Evolutionary conservation across 64 coral and sea anemone species (phyloP), one percentile per base, ranked within the genome.

Genomic region (Pocillopora verrucosa): DNA sequence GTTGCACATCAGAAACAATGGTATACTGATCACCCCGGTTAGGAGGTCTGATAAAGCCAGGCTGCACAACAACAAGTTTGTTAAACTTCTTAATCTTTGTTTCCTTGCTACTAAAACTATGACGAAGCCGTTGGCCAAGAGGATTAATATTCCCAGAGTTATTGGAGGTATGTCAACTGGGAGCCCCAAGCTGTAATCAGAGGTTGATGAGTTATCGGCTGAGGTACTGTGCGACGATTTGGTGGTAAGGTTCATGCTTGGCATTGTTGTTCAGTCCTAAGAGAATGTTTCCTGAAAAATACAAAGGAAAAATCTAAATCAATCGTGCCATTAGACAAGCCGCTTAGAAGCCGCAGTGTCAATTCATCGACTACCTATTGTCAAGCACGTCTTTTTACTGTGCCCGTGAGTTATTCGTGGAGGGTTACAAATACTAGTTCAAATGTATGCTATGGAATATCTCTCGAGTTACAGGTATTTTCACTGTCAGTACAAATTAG

Each of bases 1-100:
- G 63, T 81, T 89, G 22, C 88, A 89, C 11, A 67, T 34, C 16
- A 89, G 64, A 12, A 58, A 73, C 37, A 89, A 62, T 16, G 88
- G 88, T 61, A 89, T 89, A 22, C 88, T 89, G 3, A 81, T 36
- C 37, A 80, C 12, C 24, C 88, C 88, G 13, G 88, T 80, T 25
- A 89, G 34, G 0, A 89, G 62, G 19, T 89, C 88, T 26, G 76
- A 80, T 38, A 70, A 58, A 1, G 77, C 88, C 3, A 89, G 78
- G 62, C 88, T 89, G 2, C 74, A 89, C 3, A 89, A 56, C 56
- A 89, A 36, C 10, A 81, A 35, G 45, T 89, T 89, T 60, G 88
- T 89, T 22, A 81, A 72, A 10, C 61, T 89, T 56, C 88, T 56
- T 13, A 89, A 22, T 15, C 36, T 51, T 7, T 37, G 56, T 24